Conservation (phyloP, 1,140 invertebrate genomes). For the Idris sp. region DNA sequence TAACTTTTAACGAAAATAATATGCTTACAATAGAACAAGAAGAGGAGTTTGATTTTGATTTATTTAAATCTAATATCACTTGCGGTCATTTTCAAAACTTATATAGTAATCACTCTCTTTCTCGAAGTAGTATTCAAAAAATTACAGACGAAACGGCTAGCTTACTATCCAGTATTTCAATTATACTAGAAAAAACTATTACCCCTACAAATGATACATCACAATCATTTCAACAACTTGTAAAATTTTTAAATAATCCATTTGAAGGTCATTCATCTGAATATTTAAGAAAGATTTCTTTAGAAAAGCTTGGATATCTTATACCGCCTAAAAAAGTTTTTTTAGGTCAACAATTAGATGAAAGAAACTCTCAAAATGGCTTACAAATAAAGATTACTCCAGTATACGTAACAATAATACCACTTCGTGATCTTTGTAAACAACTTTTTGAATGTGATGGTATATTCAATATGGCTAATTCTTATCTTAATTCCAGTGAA, state of each 20-base stretch:
- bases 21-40: too few species aligned
- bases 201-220: slow-evolving; percentile 20
- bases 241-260: slow-evolving; percentile 20
- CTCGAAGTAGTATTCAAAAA: too few species aligned
- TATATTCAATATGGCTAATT: slow-evolving; percentile 8
- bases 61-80: too few species aligned
- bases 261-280: slow-evolving; percentile 18
- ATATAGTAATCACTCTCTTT: too few species aligned
- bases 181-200: background rate
- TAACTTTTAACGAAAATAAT: too few species aligned
- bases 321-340: slow-evolving; percentile 27
- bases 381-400: slow-evolving; percentile 7
- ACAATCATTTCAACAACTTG: slow-evolving; percentile 15
- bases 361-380: slow-evolving; percentile 5
- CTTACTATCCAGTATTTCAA: too few species aligned
- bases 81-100: too few species aligned
- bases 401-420: slow-evolving; percentile 22
- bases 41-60: too few species aligned
- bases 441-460: slow-evolving; percentile 24
- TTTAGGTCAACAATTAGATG: slow-evolving; percentile 38
- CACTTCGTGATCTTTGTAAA: slow-evolving; percentile 35
- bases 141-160: too few species aligned
- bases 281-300: slow-evolving; percentile 24
- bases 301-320: slow-evolving; percentile 16
- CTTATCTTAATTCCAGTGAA: slow-evolving; percentile 1